A percentile compares a stretch with the other conserved stretches of the same genome.
These are phyloP conservation scores for Xiphorhynchus erythropygius DNA, from an alignment of 2,797 vertebrate species.

Conservation along the genomic window DNA sequence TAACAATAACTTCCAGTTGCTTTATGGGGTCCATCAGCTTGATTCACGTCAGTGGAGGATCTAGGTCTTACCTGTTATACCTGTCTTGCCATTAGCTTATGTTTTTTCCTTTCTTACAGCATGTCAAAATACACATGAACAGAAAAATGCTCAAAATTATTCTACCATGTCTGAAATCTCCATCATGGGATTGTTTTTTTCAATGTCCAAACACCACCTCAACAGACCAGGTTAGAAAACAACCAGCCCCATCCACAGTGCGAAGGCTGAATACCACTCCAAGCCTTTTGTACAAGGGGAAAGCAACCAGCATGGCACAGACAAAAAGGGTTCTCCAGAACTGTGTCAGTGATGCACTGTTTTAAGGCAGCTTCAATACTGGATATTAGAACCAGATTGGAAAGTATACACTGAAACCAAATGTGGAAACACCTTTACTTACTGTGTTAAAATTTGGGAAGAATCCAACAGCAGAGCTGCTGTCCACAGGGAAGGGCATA, in stretches of 20 bases:
- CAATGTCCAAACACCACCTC: not conserved
- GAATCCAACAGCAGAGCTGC: slow-evolving; percentile 87
- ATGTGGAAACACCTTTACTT: slow-evolving; percentile 69
- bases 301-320: not conserved
- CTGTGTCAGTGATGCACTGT: not conserved
- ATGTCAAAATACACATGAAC: not conserved
- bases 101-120: slow-evolving; percentile 12
- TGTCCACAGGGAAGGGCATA: slow-evolving; percentile 89
- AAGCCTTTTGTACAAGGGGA: not conserved
- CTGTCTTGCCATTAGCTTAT: slow-evolving; percentile 20
- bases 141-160: slow-evolving; percentile 17
- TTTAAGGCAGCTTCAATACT: slow-evolving; percentile 2
- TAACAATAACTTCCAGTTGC: not conserved
- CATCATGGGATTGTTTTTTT: not conserved
- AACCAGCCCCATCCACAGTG: not conserved
- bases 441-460: slow-evolving; percentile 98
- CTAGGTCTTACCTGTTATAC: not conserved
- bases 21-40: not conserved
- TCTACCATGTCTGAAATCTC: not conserved
- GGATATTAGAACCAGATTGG: not conserved
- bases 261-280: not conserved
- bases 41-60: not conserved
- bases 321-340: not conserved
- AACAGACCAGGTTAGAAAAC: not conserved
- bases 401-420: slow-evolving; percentile 40